Evolutionary conservation across 2,888 invertebrate genomes (phyloP), one percentile per base, ranked within the genome.

Genomic region (Agrotis segetum): DNA sequence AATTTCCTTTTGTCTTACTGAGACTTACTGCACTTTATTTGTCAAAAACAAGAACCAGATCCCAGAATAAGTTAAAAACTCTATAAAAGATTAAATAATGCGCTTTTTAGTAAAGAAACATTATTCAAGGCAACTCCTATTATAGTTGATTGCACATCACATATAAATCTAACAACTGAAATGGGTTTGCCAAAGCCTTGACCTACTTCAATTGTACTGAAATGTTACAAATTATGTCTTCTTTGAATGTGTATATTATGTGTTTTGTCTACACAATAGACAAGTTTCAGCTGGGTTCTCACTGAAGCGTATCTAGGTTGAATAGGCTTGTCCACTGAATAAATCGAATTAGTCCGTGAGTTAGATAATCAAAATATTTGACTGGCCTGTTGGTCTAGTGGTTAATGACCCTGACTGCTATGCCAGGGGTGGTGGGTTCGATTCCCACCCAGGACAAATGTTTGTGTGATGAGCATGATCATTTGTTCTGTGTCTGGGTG

Each of bases 201-300:
- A 29, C 49, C 49, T 44, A 24, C 34, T 77, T 60, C 53, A 71
- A 56, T 56, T 74, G 53, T 73, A 29, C 52, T 56, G 44, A 74
- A 74, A 62, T 52, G 47, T 55, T 29, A 60, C 53, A 74, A 69
- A 77, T 62, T 1, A 29, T 47, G 46, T 52, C 56, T 65, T 67
- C 52, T 67, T 58, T n/a, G 52, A 66, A 69, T 19, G 34, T 34
- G 55, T 24, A 62, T 34, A 52, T 53, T 49, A 55, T 47, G 58
- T 50, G 46, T 55, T 47, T 55, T 52, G 34, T 34, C 46, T 78
- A 63, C 58, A 85, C 82, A 81, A 84, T 77, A 71, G 76, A 49
- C 16, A n/a, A 71, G 47, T 65, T 75, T 75, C 55, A 44, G 29
- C 29, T 77, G 3, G n/a, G 19, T 9, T 4, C 34, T 40, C 71